Evolutionary conservation across 2,113 vertebrate species (phyloP), one percentile per base, ranked within the genome.

Genomic region (Oriolus oriolus): DNA sequence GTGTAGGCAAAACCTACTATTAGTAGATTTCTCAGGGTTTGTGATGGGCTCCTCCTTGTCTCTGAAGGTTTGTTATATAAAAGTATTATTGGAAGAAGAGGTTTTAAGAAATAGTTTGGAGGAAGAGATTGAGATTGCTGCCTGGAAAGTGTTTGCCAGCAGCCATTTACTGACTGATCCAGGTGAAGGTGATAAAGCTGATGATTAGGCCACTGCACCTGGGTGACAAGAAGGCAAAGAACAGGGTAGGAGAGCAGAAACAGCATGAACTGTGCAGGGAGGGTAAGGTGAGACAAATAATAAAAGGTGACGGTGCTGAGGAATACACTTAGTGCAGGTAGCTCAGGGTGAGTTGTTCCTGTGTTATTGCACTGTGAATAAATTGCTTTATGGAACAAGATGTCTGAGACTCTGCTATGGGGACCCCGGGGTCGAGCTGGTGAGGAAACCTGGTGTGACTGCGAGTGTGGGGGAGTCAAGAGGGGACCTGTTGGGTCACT

Each of bases 401-500:
- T 13, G 26, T 17, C 16, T n/a, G 33, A 60, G 44, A 23, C 10
- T 41, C 31, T 60, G 53, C 76, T 42, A 1, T 26, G 37, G 27
- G 21, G 52, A 2, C 20, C 15, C 28, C n/a, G 69, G 53, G 10
- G 19, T 13, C 0, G 2, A 52, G 16, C 44, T 37, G 37, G 15
- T 9, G 8, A 74, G 69, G 60, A 37, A 74, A 15, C 37, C 44
- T 60, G 23, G 2, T 59, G 19, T 66, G 52, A 3, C 17, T 73
- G n/a, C 1, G 4, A n/a, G 10, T 23, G 19, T 66, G 27, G 33
- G 18, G 9, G 28, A 39, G 28, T 6, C 24, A 26, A 13, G 28
- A 13, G 7, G 44, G 28, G 3, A 7, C 60, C 33, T 20, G 4
- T 5, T 4, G 21, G 19, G 44, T 44, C 22, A 7, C 44, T 57